Base-by-base conservation (phyloP, 2,113 vertebrate genomes). In the Otolemur garnettii region DNA sequence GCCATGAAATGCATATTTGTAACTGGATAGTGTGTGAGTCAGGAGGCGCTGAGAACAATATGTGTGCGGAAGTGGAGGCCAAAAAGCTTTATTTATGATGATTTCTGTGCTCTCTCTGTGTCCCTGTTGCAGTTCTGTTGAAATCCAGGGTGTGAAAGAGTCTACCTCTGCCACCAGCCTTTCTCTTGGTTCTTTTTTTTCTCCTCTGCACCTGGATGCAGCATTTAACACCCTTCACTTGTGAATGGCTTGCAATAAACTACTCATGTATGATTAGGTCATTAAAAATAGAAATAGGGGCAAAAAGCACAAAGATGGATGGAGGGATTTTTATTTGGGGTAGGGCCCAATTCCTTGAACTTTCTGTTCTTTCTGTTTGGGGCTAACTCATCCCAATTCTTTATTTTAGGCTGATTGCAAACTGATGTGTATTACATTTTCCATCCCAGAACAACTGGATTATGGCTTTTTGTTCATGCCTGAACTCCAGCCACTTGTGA, bases 341-440 rank as follows among this genome's bases (percentile, higher is more conserved):
- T 83, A 42, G 69, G 45, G 60, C 75, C 24, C 55, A 83, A 22
- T 68, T 26, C 71, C 59, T 24, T 78, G 89, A 84, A 78, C 75
- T 97, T 86, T 75, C 62, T 82, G 55, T 94, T 96, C 91, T 87
- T 94, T 94, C 53, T 77, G 42, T 87, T 80, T 91, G 5, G 60
- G 81, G 42, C n/a, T 83, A 66, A 72, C 9, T 77, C 50, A 59
- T 74, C 55, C 59, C 21, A 24, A 77, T 74, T 84, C 91, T 95
- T 93, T 81, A 28, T 86, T 80, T 96, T 28, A 75, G 30, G 28
- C 18, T 83, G 89, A 94, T 88, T 64, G 59, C 64, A 90, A 38
- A 87, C 28, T 64, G 89, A n/a, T 59, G 68, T 21, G n/a, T 9
- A 11, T 89, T 91, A 24, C 11, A 84, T 95, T 96, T 97, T 96